Evolutionary conservation across 1,140 invertebrate genomes (phyloP), one percentile per base, ranked within the genome.

Genomic region (Sarcophaga bullata): DNA sequence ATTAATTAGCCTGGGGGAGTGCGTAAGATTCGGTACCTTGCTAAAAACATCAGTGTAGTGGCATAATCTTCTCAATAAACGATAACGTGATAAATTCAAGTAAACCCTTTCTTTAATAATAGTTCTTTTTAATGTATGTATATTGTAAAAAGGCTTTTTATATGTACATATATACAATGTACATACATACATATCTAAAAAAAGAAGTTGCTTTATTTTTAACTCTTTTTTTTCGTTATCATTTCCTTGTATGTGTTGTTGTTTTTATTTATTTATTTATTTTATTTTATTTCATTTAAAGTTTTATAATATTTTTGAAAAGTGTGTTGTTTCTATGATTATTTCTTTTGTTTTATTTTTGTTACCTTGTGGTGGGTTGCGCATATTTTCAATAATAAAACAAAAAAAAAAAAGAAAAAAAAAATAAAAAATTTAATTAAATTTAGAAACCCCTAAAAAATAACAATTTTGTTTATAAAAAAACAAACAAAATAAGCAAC

Each of bases 311-410:
- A 7, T 10, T 37, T 37, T 37, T 37, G 4, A 37, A 19, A 68
- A 68, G 62, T 68, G 62, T 17, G 62, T 68, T 68, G 17, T 68
- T 19, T 68, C 10, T 68, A 9, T 19, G 19, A 19, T 19, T 68
- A 19, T 68, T 68, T 68, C 8, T 52, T 10, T 10, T 52, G 50
- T 68, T 68, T n/a, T 68, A 68, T 68, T 68, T 68, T 68, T 19
- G 62, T 68, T 68, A 68, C 62, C 62, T 68, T 68, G 62, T 19
- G 62, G 25, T 37, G 25, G 25, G 62, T 68, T 68, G 17, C 62
- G n/a, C 62, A 68, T 19, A 68, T 19, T 68, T 68, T 19, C 19
- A 19, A 19, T 68, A 17, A n/a, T n/a, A n/a, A n/a, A 19, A 68
- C 62, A 68, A 68, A 68, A 68, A 19, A 19, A 68, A 68, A 68